These are phyloP conservation scores for Tyrannus savana DNA, from an alignment of 2,113 vertebrate genomes.

Conservation along the genomic window DNA sequence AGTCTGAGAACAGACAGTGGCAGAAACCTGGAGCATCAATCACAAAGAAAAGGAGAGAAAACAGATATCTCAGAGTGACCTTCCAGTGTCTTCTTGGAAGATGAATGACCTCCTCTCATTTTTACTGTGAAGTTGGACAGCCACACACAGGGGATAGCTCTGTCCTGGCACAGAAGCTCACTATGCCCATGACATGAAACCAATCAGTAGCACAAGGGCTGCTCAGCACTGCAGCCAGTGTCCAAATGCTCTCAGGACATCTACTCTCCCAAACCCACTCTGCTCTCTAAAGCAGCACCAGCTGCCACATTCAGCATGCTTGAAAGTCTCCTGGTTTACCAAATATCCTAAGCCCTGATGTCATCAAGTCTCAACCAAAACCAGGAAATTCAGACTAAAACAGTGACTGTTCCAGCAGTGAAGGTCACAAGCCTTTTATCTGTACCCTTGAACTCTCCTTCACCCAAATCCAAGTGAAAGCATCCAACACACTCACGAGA, in stretches of 20 bases:
- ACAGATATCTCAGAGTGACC: background rate
- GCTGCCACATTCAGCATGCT: background rate
- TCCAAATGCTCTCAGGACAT: background rate
- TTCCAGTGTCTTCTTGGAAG: background rate
- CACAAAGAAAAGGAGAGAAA: background rate
- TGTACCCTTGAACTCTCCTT: background rate
- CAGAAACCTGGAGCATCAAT: background rate
- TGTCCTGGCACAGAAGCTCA: background rate
- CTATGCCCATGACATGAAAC: accelerated
- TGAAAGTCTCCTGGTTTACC: background rate
- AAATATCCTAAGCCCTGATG: background rate
- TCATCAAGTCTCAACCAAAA: background rate
- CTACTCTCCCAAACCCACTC: background rate
- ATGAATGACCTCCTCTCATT: background rate
- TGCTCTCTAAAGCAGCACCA: background rate
- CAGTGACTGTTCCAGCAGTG: background rate
- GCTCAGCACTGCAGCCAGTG: background rate
- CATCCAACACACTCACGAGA: background rate
- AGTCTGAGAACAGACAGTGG: background rate
- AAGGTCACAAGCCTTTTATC: background rate
- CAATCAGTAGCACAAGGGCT: background rate
- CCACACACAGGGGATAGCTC: background rate
- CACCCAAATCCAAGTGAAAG: background rate
- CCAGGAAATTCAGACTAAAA: background rate
- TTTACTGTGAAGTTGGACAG: background rate